A percentile compares a stretch with the other conserved stretches of the same genome.
phyloP scores from a whole-genome alignment of 2,797 vertebrate genomes.

The Ceryle rudis region DNA sequence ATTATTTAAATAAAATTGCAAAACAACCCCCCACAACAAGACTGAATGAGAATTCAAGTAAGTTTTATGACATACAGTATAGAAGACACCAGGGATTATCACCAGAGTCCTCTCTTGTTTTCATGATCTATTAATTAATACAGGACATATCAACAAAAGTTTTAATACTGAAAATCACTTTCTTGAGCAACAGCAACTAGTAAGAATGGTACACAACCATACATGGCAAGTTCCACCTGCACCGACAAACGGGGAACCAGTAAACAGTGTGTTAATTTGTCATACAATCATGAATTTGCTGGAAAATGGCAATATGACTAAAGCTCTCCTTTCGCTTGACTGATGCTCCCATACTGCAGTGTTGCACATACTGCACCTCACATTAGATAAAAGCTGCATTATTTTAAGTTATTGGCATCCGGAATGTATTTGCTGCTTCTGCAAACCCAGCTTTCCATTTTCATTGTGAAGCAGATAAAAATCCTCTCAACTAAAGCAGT shows the following conservation, averaged over 20 bases:
- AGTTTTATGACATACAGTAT: not conserved
- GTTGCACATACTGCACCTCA: not conserved
- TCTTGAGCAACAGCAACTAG: not conserved
- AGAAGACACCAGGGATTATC: not conserved
- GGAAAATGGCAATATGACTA: not conserved
- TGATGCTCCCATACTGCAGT: not conserved
- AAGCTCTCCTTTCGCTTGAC: not conserved
- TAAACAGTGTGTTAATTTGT: not conserved
- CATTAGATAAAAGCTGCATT: not conserved
- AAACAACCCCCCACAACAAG: not conserved
- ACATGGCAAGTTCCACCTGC: not conserved
- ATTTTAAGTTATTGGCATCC: not conserved
- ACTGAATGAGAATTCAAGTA: not conserved
- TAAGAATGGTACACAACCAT: not conserved
- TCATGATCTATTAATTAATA: not conserved
- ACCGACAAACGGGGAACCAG: not conserved
- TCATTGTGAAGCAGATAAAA: not conserved
- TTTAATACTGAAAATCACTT: not conserved
- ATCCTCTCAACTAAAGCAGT: not conserved
- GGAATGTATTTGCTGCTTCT: not conserved
- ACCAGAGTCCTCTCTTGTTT: not conserved
- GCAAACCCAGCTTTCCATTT: not conserved
- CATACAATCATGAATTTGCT: not conserved
- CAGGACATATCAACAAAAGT: not conserved
- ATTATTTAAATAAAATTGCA: not conserved